Conservation (phyloP, 2,113 vertebrate species). For the Theristicus caerulescens region DNA sequence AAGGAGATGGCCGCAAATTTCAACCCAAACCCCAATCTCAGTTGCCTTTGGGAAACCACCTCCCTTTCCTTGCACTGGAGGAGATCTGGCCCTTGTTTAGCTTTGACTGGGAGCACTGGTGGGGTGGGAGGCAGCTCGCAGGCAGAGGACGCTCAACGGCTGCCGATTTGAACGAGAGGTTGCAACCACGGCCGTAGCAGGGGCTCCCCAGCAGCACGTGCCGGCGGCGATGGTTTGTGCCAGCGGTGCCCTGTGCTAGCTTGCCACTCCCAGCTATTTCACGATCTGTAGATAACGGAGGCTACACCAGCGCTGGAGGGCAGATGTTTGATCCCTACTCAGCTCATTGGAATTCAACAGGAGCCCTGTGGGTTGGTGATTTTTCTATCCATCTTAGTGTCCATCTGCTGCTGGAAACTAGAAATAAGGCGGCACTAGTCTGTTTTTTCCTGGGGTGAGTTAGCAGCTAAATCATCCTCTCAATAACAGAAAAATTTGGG, state of each 20-base stretch:
- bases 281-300: background rate
- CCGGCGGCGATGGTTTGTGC: background rate
- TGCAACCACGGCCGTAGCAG: rapidly evolving
- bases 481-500: background rate
- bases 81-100: background rate
- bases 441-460: background rate
- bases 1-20: background rate
- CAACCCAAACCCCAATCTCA: background rate
- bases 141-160: rapidly evolving
- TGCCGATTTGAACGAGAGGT: rapidly evolving
- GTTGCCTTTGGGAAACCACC: background rate
- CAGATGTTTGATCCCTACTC: background rate
- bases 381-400: background rate
- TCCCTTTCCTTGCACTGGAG: background rate
- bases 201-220: background rate
- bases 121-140: background rate
- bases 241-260: background rate
- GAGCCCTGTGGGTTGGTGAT: background rate
- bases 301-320: rapidly evolving
- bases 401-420: background rate
- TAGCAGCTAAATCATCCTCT: background rate
- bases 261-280: background rate
- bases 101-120: background rate
- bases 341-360: background rate
- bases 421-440: background rate